phyloP scores from a whole-genome alignment of 2,113 vertebrate genomes.

The Pheucticus melanocephalus region DNA sequence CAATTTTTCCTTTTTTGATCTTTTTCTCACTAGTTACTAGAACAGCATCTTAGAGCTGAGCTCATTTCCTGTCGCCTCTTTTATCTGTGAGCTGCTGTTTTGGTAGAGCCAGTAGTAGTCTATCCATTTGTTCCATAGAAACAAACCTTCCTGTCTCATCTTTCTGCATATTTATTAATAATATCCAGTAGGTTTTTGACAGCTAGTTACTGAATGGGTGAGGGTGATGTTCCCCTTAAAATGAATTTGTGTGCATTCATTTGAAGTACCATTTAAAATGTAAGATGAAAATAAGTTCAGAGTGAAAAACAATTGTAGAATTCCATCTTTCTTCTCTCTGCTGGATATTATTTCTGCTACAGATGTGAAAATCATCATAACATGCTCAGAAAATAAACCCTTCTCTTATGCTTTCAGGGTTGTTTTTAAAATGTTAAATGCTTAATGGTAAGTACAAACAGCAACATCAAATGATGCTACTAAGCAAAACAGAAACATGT shows the following conservation, averaged over 20 bases:
- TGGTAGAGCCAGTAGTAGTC: not conserved
- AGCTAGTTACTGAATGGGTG: not conserved
- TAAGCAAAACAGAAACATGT: not conserved
- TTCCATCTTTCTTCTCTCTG: not conserved
- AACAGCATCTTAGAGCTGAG: not conserved
- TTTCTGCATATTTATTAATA: constrained; percentile 10
- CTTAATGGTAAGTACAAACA: constrained; percentile 52
- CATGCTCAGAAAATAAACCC: not conserved
- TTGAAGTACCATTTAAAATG: not conserved
- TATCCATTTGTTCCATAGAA: constrained; percentile 28
- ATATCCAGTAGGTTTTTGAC: constrained; percentile 14
- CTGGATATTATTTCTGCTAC: constrained; percentile 18
- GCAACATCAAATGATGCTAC: not conserved
- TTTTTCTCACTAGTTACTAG: not conserved
- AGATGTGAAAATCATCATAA: not conserved
- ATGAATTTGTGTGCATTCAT: not conserved
- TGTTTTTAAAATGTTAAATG: constrained; percentile 2
- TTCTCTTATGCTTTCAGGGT: constrained; percentile 11
- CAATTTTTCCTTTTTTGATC: not conserved
- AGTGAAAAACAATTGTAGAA: not conserved
- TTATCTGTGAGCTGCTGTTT: constrained; percentile 30
- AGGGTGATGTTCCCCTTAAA: not conserved
- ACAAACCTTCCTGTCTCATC: not conserved
- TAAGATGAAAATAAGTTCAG: not conserved
- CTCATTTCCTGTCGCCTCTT: constrained; percentile 22